phyloP scores from a whole-genome alignment of 2,797 vertebrate species.

The Valencia hispanica region DNA sequence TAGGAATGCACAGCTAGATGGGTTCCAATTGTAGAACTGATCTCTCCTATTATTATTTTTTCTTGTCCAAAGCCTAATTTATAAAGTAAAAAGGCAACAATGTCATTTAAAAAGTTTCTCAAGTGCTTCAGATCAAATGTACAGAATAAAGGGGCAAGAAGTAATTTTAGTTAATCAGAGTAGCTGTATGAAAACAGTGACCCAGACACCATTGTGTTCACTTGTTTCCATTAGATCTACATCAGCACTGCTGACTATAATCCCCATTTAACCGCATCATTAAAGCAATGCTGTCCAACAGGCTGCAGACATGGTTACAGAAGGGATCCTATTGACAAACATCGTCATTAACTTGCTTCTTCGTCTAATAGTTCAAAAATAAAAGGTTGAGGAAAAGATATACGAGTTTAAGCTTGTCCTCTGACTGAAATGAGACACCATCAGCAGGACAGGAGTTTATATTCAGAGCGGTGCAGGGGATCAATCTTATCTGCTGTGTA shows the following conservation, averaged over 20 bases:
- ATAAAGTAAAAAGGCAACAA: neutral
- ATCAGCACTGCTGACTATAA: neutral
- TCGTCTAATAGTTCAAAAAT: neutral
- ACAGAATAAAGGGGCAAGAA: neutral
- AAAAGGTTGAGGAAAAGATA: neutral
- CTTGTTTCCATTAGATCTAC: neutral
- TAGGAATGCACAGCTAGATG: neutral
- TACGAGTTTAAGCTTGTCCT: neutral
- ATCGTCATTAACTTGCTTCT: neutral
- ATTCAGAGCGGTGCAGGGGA: neutral
- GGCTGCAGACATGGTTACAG: conserved; percentile 27
- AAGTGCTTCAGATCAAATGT: neutral
- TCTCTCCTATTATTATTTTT: neutral
- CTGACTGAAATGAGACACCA: neutral
- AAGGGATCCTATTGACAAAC: neutral
- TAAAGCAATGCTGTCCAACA: conserved; percentile 38
- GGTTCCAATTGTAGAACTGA: neutral
- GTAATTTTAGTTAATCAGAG: neutral
- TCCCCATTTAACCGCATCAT: conserved; percentile 14
- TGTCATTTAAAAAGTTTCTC: neutral
- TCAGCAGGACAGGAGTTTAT: neutral
- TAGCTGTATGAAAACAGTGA: neutral
- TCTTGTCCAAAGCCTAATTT: neutral
- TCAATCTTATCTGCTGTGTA: neutral
- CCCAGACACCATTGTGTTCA: neutral